phyloP scores from a whole-genome alignment of 2,888 invertebrate genomes.

The Limnephilus auricula region DNA sequence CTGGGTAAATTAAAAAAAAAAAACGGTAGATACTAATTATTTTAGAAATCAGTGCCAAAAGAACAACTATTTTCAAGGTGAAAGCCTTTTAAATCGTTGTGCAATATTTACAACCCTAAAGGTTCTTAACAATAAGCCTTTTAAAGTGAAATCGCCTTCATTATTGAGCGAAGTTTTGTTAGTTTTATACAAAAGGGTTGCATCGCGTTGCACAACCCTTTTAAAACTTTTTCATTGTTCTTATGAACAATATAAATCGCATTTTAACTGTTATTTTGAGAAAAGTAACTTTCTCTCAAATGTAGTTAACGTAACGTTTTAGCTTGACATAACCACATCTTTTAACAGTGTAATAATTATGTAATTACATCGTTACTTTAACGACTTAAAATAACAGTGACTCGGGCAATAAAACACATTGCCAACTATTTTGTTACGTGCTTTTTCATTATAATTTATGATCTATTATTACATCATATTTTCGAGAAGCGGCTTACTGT shows the following conservation, averaged over 20 bases:
- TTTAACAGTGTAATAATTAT: neutral
- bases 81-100: neutral
- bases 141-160: constrained; percentile 35
- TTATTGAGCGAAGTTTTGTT: no score
- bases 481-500: neutral
- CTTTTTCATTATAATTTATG: constrained; percentile 8
- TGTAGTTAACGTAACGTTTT: neutral
- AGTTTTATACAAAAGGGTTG: neutral
- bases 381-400: constrained; percentile 14
- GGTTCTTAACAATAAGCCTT: constrained; percentile 5
- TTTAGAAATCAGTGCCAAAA: constrained; percentile 17
- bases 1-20: no score
- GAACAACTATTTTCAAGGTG: neutral
- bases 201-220: constrained; percentile 20
- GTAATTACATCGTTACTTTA: neutral
- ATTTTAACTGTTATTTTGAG: neutral
- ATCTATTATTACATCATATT: neutral
- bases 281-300: neutral
- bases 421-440: constrained; percentile 24
- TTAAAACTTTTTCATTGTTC: neutral
- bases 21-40: neutral
- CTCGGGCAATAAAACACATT: constrained; percentile 9
- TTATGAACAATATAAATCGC: neutral
- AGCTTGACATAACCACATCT: neutral
- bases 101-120: constrained; percentile 42